A percentile compares a stretch with the other conserved stretches of the same genome.
phyloP scores from a whole-genome alignment of 2,888 invertebrate genomes.

The Coenonympha glycerion region DNA sequence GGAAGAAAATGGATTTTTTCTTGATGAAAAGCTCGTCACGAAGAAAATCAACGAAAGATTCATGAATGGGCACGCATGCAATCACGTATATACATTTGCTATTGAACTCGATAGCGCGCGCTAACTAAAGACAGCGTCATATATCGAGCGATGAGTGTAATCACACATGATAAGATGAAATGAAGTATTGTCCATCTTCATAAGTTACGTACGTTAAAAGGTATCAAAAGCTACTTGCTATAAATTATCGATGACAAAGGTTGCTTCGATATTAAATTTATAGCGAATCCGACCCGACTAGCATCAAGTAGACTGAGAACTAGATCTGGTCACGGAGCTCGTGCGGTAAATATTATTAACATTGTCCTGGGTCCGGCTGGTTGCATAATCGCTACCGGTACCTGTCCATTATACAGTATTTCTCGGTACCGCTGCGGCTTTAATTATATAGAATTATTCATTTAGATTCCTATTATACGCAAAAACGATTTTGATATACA shows the following conservation, averaged over 20 bases:
- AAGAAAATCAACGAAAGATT: no score
- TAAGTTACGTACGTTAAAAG: neutral
- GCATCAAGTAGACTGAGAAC: conserved; percentile 32
- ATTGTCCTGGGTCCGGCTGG: conserved; percentile 65
- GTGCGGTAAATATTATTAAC: conserved; percentile 49
- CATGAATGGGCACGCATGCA: no score
- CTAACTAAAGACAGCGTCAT: no score
- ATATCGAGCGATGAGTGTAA: no score
- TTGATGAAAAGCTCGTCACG: no score
- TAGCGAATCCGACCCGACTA: conserved; percentile 18
- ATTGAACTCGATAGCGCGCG: no score
- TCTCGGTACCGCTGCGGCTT: conserved; percentile 40
- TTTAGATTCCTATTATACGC: conserved; percentile 31
- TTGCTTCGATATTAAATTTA: conserved; percentile 22
- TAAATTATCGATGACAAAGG: conserved; percentile 23
- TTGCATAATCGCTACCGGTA: conserved; percentile 63
- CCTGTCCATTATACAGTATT: conserved; percentile 44
- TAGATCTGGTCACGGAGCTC: conserved; percentile 56
- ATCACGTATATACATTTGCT: no score
- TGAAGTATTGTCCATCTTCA: no score
- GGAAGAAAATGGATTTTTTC: no score
- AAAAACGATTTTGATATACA: conserved; percentile 27
- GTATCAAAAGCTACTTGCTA: conserved; percentile 15
- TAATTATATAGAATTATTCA: conserved; percentile 45
- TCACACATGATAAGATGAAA: no score